Evolutionary conservation across 2,113 vertebrate species (phyloP), one percentile per base, ranked within the genome.

Genomic region (Alexandromys fortis): DNA sequence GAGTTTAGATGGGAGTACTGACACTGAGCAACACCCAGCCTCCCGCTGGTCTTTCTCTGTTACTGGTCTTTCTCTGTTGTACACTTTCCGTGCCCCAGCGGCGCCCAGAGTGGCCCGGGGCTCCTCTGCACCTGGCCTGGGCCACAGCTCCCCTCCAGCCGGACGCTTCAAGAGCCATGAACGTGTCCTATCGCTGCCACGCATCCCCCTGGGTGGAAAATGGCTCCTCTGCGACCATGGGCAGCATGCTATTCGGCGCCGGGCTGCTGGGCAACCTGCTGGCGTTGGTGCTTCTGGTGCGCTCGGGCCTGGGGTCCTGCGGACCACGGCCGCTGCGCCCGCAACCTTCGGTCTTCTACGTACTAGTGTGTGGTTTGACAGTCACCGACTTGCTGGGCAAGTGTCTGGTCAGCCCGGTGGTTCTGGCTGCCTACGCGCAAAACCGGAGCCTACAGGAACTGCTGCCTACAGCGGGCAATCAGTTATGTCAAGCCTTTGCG

Each of bases 381-480:
- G 52, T 98, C 92, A 99, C 98, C 19, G 99, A 99, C 94, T 95
- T 99, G 90, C 95, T 99, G 98, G 99, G 99, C 92, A 99, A 99
- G 96, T 98, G 98, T 35, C 91, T 99, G 21, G 3, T 99, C 16
- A 99, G 99, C 97, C 98, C 99, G 9, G 97, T 99, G 45, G 99
- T 99, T n/a, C 96, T 99, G 92, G 98, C 97, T 0, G 98, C 98
- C 77, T 99, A 99, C 65, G 98, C 98, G 35, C 98, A 98, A 96
- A 99, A 99, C 97, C 98, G 97, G 76, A 99, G 98, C 95, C 97
- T 99, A 67, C 89, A 97, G 89, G 98, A 92, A 5, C 96, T 99
- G 93, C 93, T 88, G 8, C 97, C 97, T 0, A 70, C 92, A 0
- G 72, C 90, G 0, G 73, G 68, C 52, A 95, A 94, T 0, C 17